Evolutionary conservation across 2,888 invertebrate genomes (phyloP).

Genomic region (Melikaiella ostensackeni): DNA sequence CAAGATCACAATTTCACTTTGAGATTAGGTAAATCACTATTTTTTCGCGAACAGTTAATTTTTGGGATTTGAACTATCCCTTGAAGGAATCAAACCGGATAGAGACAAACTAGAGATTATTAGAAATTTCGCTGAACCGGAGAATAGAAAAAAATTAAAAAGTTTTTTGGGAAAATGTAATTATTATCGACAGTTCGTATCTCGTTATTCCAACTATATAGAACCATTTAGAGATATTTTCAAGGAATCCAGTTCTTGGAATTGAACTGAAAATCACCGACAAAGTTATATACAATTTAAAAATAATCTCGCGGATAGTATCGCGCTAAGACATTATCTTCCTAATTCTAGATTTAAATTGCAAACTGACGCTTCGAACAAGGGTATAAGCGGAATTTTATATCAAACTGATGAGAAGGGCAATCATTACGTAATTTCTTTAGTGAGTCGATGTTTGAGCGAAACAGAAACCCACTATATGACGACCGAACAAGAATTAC

Average conservation of each 20-base stretch:
- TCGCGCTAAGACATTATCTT: slow-evolving; percentile 45
- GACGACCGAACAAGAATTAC: no score
- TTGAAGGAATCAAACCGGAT: slow-evolving; percentile 43
- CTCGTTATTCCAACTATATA: slow-evolving; percentile 7
- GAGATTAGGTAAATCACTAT: slow-evolving; percentile 58
- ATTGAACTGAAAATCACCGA: slow-evolving; percentile 15
- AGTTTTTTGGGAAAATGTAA: slow-evolving; percentile 56
- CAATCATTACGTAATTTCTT: no score
- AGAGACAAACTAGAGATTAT: slow-evolving; percentile 56
- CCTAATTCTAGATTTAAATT: not conserved
- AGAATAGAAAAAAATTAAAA: slow-evolving; percentile 58
- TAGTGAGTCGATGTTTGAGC: no score
- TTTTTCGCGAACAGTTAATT: slow-evolving; percentile 54
- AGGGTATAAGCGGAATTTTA: no score
- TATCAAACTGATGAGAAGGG: no score
- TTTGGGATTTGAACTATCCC: slow-evolving; percentile 49
- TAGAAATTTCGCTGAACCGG: slow-evolving; percentile 58
- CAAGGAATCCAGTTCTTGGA: slow-evolving; percentile 7
- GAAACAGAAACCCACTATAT: no score
- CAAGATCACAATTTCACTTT: slow-evolving; percentile 51
- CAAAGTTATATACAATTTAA: slow-evolving; percentile 48
- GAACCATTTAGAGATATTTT: slow-evolving; percentile 43
- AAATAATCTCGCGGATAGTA: slow-evolving; percentile 43
- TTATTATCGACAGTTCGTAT: slow-evolving; percentile 44
- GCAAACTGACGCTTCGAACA: no score